These are phyloP conservation scores for Seriola quinqueradiata DNA, from an alignment of 2,113 vertebrate genomes.

Conservation along the genomic window DNA sequence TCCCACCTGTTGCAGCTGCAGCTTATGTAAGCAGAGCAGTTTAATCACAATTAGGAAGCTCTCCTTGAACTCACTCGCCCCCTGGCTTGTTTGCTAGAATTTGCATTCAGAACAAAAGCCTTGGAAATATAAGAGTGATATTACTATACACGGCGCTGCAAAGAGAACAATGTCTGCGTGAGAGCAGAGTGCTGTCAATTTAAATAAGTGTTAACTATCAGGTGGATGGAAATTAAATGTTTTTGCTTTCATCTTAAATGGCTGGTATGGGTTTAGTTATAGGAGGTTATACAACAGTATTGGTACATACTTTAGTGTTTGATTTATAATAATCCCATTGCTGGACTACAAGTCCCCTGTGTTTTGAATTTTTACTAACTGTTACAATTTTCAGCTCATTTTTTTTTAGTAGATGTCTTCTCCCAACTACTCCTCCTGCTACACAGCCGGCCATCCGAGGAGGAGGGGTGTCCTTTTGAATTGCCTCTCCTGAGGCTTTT, in stretches of 20 bases:
- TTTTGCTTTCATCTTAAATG: conserved; percentile 37
- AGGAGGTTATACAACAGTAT: conserved; percentile 22
- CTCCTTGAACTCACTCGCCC: conserved; percentile 73
- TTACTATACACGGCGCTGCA: conserved; percentile 39
- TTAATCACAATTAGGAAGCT: conserved; percentile 79
- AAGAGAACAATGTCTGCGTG: conserved; percentile 58
- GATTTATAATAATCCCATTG: conserved; percentile 3
- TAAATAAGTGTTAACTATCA: conserved; percentile 43
- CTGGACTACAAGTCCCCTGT: conserved; percentile 16
- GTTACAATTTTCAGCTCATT: conserved; percentile 10
- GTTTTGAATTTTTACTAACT: conserved; percentile 27
- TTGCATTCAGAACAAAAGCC: conserved; percentile 70
- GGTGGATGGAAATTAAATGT: conserved; percentile 26
- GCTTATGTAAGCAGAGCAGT: conserved; percentile 67
- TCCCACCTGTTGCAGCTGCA: conserved; percentile 71
- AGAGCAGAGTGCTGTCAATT: conserved; percentile 46
- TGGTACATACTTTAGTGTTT: conserved; percentile 11
- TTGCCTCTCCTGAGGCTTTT: conserved; percentile 57
- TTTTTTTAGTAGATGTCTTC: conserved; percentile 17
- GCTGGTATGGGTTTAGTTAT: conserved; percentile 10
- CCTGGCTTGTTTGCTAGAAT: conserved; percentile 73
- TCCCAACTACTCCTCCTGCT: conserved; percentile 20
- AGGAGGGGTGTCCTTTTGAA: conserved; percentile 57
- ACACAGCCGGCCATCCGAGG: conserved; percentile 31
- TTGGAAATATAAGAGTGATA: conserved; percentile 61